Percentiles rank a stretch among this genome's conserved stretches.
Evolutionary conservation across 2,113 vertebrate species (phyloP).

Genomic region (Nothocercus julius): DNA sequence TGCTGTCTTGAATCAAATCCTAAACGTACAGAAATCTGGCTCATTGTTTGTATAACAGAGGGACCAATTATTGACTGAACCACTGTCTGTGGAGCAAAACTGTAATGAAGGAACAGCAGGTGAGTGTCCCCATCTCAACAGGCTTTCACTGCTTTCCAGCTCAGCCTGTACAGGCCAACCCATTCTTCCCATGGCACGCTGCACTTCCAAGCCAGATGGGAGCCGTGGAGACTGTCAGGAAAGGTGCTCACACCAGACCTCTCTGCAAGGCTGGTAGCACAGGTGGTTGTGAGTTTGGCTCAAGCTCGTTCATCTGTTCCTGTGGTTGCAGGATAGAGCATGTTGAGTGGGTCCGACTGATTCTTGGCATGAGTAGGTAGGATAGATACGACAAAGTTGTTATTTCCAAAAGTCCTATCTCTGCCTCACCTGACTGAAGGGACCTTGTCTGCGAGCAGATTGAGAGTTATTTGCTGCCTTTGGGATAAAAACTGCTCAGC

Average conservation of each 20-base stretch:
- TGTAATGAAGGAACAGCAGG: not conserved
- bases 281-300: not conserved
- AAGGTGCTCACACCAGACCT: not conserved
- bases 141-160: not conserved
- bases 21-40: not conserved
- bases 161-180: not conserved
- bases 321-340: not conserved
- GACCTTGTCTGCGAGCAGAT: not conserved
- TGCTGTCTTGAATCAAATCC: not conserved
- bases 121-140: not conserved
- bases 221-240: not conserved
- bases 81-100: not conserved
- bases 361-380: not conserved
- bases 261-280: not conserved
- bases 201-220: not conserved
- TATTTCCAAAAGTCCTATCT: not conserved
- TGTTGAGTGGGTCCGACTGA: not conserved
- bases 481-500: not conserved
- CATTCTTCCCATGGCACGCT: fast-evolving
- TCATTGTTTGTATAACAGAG: not conserved
- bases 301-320: not conserved
- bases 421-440: not conserved
- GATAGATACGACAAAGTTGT: too few relatives aligned
- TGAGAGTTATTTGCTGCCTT: not conserved
- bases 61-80: not conserved